Evolutionary conservation across 35 echinoderm and acorn worm genomes (phyloP).

Genomic region (Lytechinus variegatus): DNA sequence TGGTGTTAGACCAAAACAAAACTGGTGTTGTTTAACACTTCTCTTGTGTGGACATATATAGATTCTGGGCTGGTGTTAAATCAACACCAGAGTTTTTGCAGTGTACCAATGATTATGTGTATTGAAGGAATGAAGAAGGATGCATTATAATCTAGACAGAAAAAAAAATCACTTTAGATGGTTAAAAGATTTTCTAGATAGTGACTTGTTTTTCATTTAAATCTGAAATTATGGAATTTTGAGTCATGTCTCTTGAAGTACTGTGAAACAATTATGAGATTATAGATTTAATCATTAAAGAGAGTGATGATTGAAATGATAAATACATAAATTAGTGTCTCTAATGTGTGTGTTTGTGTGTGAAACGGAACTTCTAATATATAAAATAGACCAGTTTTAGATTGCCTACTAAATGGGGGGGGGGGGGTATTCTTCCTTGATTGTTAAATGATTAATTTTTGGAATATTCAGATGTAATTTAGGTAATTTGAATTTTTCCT

Average conservation of each 20-base stretch:
- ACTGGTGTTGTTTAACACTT: no score
- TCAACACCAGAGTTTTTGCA: no score
- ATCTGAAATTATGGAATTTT: neutral
- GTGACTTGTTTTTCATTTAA: neutral
- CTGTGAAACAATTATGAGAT: no score
- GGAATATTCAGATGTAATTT: neutral
- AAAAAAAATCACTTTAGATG: neutral
- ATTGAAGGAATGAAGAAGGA: neutral
- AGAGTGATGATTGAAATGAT: no score
- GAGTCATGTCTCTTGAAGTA: neutral
- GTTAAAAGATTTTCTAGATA: neutral
- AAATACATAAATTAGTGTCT: no score
- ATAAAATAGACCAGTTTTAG: neutral
- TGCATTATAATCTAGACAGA: neutral
- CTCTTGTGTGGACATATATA: no score
- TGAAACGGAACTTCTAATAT: no score
- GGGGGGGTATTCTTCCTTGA: no score
- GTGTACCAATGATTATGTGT: neutral
- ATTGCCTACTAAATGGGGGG: neutral
- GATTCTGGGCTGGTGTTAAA: no score
- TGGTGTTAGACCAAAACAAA: no score
- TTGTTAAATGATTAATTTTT: neutral
- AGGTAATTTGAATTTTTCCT: neutral
- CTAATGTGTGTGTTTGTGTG: no score
- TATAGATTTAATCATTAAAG: no score